Evolutionary conservation across 37 sponge, comb jelly and placozoan species (phyloP).

Genomic region (Ephydatia muelleri): DNA sequence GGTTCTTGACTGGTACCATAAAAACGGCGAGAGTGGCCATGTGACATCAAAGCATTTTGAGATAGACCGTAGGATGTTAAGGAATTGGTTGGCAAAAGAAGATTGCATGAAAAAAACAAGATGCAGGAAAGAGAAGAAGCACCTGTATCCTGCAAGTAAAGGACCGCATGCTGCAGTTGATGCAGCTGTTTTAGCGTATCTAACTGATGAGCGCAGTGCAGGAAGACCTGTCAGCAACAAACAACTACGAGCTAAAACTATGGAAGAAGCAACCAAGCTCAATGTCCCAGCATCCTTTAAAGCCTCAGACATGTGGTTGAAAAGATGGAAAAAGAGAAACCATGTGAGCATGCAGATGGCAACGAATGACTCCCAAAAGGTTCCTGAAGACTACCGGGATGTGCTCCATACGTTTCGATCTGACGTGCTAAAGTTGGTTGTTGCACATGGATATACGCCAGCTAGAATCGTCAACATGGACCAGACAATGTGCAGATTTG

Average conservation of each 20-base stretch:
- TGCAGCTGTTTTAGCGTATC: not conserved
- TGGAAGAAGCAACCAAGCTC: slow-evolving; percentile 4
- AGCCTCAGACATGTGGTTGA: slow-evolving; percentile 7
- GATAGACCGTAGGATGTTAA: slow-evolving; percentile 19
- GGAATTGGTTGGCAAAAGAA: too few relatives aligned
- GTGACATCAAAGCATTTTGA: slow-evolving; percentile 12
- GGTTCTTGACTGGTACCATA: slow-evolving; percentile 8
- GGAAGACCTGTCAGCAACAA: slow-evolving; percentile 22
- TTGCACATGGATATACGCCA: not conserved
- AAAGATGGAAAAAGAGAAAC: slow-evolving; percentile 17
- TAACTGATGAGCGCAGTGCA: slow-evolving; percentile 13
- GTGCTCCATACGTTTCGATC: slow-evolving; percentile 5
- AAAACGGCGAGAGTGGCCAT: not conserved
- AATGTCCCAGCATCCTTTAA: not conserved
- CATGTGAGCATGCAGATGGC: slow-evolving; percentile 11
- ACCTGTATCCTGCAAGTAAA: too few relatives aligned
- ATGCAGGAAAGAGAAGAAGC: too few relatives aligned
- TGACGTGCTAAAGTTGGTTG: not conserved
- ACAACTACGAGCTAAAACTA: not conserved
- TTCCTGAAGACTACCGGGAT: slow-evolving; percentile 24
- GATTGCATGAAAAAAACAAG: too few relatives aligned
- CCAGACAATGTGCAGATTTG: slow-evolving; percentile 43
- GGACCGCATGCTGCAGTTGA: too few relatives aligned
- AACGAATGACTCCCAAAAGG: slow-evolving; percentile 30
- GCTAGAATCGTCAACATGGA: slow-evolving; percentile 30